Evolutionary conservation across 2,113 vertebrate species (phyloP), one percentile per base, ranked within the genome.

Genomic region (Tetrax tetrax): DNA sequence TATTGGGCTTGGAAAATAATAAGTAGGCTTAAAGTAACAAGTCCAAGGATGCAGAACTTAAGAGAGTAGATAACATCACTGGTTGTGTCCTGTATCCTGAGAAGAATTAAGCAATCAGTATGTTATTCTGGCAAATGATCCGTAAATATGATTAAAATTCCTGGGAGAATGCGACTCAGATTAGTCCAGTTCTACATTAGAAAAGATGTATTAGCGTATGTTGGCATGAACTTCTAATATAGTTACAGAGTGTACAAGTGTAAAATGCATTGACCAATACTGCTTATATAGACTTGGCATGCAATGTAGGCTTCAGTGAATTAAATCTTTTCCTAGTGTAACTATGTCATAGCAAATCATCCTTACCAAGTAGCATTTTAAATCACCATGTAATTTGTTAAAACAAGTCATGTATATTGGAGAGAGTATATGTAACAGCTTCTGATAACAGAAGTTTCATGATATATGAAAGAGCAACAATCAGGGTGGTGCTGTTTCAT

Each of bases 341-440:
- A 50, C 80, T 48, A 41, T 84, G 85, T 79, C 59, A 59, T 47
- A 83, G 50, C 59, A 92, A 83, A 64, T 94, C 64, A 57, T 65
- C 29, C 23, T 83, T 90, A 77, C 63, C 68, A 66, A 72, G 24
- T 37, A 54, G 45, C 47, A 69, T 77, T 94, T 85, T 53, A 90
- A 80, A 83, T 94, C 63, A 80, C 50, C 18, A 27, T 74, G 31
- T 88, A 76, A 53, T 90, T 96, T 92, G 24, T 85, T 94, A 83
- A 60, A 97, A 90, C 21, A 69, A 48, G 12, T 69, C 78, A 69
- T 28, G 24, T 64, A 8, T 90, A 41, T 79, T 47, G 53, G 70
- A 76, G 53, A 53, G 47, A 47, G 22, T 84, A 6, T 64, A 37
- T 48, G 13, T 35, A 69, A 83, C 37, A 83, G 53, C 70, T 90